Conservation (phyloP, 1,140 invertebrate genomes). For the Cydia splendana region DNA sequence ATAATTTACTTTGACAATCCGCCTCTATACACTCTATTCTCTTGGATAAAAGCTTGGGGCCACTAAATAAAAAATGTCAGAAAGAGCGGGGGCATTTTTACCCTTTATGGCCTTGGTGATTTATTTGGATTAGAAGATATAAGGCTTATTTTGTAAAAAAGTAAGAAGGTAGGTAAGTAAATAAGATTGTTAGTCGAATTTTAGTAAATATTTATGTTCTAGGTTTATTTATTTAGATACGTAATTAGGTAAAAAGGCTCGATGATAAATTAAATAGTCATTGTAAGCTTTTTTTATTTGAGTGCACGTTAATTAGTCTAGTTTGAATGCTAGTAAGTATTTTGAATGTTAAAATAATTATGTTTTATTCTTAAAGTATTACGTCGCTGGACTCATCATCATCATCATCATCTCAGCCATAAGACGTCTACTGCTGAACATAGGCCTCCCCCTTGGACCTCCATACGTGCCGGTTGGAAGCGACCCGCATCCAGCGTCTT, state of each 20-base stretch:
- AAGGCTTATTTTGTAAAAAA: not conserved
- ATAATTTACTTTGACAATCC: too few relatives aligned
- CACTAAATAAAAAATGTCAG: not conserved
- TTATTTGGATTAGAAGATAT: constrained; percentile 11
- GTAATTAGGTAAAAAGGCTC: not conserved
- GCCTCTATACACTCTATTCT: too few relatives aligned
- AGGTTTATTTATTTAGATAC: not conserved
- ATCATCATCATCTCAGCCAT: too few relatives aligned
- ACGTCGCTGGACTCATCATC: too few relatives aligned
- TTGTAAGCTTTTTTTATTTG: not conserved
- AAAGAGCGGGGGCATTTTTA: not conserved
- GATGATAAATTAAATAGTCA: not conserved
- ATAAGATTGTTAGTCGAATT: not conserved
- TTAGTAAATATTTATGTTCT: not conserved
- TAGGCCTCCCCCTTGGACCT: too few relatives aligned
- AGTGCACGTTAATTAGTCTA: too few relatives aligned
- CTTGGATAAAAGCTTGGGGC: not conserved
- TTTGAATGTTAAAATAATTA: too few relatives aligned
- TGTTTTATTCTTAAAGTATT: too few relatives aligned
- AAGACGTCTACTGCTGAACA: too few relatives aligned
- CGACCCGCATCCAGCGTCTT: too few relatives aligned
- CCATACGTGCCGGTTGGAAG: too few relatives aligned
- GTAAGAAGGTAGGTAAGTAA: not conserved
- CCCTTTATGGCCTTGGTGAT: not conserved
- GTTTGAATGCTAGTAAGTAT: too few relatives aligned